Percentiles rank a stretch among this genome's conserved stretches.
Conservation (phyloP, 2,113 vertebrate genomes). For the Alethe diademata region DNA sequence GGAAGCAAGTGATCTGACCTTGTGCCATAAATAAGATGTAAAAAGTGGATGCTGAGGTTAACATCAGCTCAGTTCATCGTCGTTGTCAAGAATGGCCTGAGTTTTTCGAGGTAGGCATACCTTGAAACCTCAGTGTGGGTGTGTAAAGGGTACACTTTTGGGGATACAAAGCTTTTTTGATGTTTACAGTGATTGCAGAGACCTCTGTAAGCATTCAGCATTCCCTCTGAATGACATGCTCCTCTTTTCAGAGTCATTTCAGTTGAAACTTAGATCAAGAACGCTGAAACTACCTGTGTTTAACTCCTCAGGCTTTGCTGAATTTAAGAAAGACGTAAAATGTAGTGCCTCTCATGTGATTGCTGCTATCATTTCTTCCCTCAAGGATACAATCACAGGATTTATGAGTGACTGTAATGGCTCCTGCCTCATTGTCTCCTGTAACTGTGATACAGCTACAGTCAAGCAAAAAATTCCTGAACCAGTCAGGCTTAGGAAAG, state of each 20-base stretch:
- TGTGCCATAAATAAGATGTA: background rate
- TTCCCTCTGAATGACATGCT: background rate
- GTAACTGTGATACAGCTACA: background rate
- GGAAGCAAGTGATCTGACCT: background rate
- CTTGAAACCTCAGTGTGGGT: no score
- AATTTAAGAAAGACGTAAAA: background rate
- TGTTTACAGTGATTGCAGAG: background rate
- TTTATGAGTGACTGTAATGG: background rate
- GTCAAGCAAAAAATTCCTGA: background rate
- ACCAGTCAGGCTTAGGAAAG: background rate
- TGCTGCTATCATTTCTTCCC: background rate
- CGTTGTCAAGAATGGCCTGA: accelerated
- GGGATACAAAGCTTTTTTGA: background rate
- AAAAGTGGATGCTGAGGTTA: background rate
- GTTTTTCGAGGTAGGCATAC: background rate
- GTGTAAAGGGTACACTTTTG: background rate
- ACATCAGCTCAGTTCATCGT: background rate
- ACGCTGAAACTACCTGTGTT: background rate
- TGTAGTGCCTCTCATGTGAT: background rate
- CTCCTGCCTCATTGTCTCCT: background rate
- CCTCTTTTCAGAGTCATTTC: background rate
- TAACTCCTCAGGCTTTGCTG: background rate
- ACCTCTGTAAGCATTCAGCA: background rate
- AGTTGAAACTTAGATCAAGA: background rate
- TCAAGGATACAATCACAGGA: background rate